Evolutionary conservation across 2,888 invertebrate species (phyloP), one percentile per base, ranked within the genome.

Genomic region (Leptopilina drosophilae): DNA sequence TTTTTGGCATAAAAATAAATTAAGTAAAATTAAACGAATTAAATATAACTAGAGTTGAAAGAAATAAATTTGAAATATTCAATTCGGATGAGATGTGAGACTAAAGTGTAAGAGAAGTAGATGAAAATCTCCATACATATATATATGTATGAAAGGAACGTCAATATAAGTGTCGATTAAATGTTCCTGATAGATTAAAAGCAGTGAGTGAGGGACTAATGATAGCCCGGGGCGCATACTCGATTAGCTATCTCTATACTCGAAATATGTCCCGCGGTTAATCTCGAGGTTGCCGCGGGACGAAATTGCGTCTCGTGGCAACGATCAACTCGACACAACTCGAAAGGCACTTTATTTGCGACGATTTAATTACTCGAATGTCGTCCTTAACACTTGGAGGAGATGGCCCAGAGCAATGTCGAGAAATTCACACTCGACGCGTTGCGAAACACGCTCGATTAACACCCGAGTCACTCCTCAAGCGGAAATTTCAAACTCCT

Each of bases 351-450:
- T 89, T 84, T 91, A 88, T 91, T 91, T 91, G 87, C 90, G 83
- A 80, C 87, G 86, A 88, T 89, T 91, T 91, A 91, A 91, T 91
- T 91, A 90, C 89, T 88, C 84, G 84, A 83, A 85, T 86, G 83
- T 83, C 82, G 83, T 82, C 81, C 77, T 67, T 79, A 81, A 77
- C 81, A 78, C 56, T 49, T 11, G 40, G 33, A 33, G 79, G 77
- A 77, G 66, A 69, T 76, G 65, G 79, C 79, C 79, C 76, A 15
- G 64, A 64, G 79, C 79, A 62, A 67, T 69, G 8, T 56, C 73
- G 73, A 56, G 73, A 73, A 73, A 73, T 73, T 73, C 56, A 73
- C 73, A 73, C 53, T 73, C 26, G 33, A 56, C 73, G 53, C 33
- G 73, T 73, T n/a, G 56, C 73, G 53, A 73, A 73, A 33, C 73